Percentiles rank a stretch among this genome's conserved stretches.
These are phyloP conservation scores for Notarius lentiginosus DNA, from an alignment of 2,113 vertebrate genomes.

Conservation along the genomic window DNA sequence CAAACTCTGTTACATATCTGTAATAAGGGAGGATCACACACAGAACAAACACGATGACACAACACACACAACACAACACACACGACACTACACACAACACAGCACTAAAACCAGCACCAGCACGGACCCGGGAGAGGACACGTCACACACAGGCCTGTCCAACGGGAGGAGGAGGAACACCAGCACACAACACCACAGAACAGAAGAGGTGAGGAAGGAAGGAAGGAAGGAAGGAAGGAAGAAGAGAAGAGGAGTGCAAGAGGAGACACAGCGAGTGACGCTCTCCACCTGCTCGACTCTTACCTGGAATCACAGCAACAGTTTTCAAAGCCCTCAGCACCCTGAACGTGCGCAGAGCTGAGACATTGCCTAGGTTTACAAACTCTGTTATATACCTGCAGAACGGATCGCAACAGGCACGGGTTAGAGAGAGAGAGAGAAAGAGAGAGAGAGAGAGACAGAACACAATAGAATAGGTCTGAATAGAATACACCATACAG, in stretches of 20 bases:
- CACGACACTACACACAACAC: conserved; percentile 69
- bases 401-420: conserved; percentile 80
- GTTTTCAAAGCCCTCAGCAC: conserved; percentile 99
- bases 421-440: conserved; percentile 46
- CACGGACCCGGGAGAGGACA: conserved; percentile 51
- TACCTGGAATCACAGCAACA: conserved; percentile 99
- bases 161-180: conserved; percentile 58
- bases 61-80: conserved; percentile 77
- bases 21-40: conserved; percentile 97
- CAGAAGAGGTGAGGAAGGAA: conserved; percentile 56
- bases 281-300: conserved; percentile 65
- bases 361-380: conserved; percentile 99
- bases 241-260: conserved; percentile 39
- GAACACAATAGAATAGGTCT: too few species aligned
- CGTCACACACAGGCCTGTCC: conserved; percentile 77
- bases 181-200: conserved; percentile 33
- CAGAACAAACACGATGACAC: conserved; percentile 92
- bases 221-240: conserved; percentile 53
- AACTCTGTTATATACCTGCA: conserved; percentile 99
- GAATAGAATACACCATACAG: not conserved
- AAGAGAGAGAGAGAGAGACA: conserved; percentile 46
- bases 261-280: conserved; percentile 41
- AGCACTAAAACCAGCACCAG: conserved; percentile 68
- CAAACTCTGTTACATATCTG: conserved; percentile 99
- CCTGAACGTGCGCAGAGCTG: conserved; percentile 98